Evolutionary conservation across 2,888 invertebrate genomes (phyloP).

Genomic region (Petrolisthes cinctipes): DNA sequence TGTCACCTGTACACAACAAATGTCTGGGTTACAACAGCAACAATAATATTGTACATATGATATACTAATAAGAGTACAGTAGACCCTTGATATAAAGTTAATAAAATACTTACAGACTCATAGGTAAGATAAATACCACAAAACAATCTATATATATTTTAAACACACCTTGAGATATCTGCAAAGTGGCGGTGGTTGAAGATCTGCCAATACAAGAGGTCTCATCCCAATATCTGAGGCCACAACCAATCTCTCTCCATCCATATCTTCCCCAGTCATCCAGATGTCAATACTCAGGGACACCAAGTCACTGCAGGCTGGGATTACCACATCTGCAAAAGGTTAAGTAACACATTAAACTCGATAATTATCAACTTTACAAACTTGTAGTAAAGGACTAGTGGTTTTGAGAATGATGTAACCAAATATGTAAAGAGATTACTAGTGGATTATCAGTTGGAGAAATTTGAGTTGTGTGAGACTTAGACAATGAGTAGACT

Average conservation of each 20-base stretch:
- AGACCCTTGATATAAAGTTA: neutral
- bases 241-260: slow-evolving; percentile 85
- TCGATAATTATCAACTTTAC: too few relatives aligned
- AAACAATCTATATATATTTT: slow-evolving; percentile 4
- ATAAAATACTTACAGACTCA: neutral
- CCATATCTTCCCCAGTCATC: slow-evolving; percentile 85
- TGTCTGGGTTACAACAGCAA: too few relatives aligned
- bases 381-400: too few relatives aligned
- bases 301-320: slow-evolving; percentile 73
- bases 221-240: slow-evolving; percentile 89
- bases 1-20: slow-evolving; percentile 77
- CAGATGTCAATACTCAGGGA: slow-evolving; percentile 91
- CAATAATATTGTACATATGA: too few relatives aligned
- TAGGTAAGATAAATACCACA: neutral
- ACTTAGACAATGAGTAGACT: too few relatives aligned
- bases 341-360: too few relatives aligned
- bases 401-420: too few relatives aligned
- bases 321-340: slow-evolving; percentile 79
- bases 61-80: neutral
- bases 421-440: too few relatives aligned
- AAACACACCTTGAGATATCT: slow-evolving; percentile 84
- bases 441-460: too few relatives aligned
- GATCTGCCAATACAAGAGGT: slow-evolving; percentile 86
- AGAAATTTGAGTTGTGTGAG: too few relatives aligned
- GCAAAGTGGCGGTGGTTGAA: slow-evolving; percentile 91